Base-by-base conservation (phyloP, 2,888 invertebrate species). In the Dusona sp. region DNA sequence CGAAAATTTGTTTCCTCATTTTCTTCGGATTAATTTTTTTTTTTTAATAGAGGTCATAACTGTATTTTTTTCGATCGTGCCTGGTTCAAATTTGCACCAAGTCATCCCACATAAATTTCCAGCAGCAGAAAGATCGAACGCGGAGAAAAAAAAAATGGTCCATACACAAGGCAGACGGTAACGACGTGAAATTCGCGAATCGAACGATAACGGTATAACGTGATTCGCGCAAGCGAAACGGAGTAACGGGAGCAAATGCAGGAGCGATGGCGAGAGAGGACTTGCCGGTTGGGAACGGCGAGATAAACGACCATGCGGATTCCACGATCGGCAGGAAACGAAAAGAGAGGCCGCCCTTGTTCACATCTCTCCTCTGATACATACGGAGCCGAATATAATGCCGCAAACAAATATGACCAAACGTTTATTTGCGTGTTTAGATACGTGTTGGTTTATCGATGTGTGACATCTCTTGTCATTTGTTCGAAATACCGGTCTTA, bases 181-280 rank as follows among this genome's bases (percentile, higher is more conserved):
- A 80, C 79, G 86, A 83, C 80, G 75, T 78, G 61, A 80, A 80
- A 78, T 83, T 86, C 83, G 83, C 73, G 83, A 81, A 85, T 85
- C 78, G 85, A 85, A 81, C 77, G 73, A 81, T 85, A 85, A 85
- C 85, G 85, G 85, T 85, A 81, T 73, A 72, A 73, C 73, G 79
- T 77, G 83, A 74, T 83, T 86, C 86, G 86, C 77, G 80, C 42
- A 74, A 86, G 86, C 86, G 86, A 86, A 86, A 86, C 86, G 80
- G 79, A 86, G 68, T 86, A 86, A 86, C 86, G 86, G 86, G 80
- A 86, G 83, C n/a, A 61, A n/a, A 36, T 36, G 73, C 51, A 67
- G 48, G 22, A 80, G 36, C 70, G 64, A 80, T 48, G 38, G 64
- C 48, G 38, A 48, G 80, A 36, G 64, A 73, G 75, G 67, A 42